phyloP scores from a whole-genome alignment of 2,888 invertebrate genomes.

The Lydus trimaculatus region DNA sequence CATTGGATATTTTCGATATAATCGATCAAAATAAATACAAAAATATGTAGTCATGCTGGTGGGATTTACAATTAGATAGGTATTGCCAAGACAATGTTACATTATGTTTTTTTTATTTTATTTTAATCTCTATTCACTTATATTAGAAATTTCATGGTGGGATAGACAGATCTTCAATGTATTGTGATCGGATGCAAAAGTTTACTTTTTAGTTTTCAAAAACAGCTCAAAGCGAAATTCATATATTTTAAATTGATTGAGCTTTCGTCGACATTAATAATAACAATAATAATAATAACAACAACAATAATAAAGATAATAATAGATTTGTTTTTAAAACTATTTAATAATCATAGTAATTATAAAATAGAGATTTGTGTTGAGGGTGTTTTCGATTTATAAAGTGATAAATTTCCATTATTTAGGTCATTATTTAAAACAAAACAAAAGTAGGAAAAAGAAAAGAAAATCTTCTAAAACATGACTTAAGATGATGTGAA shows the following conservation, averaged over 20 bases:
- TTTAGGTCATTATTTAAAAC: neutral
- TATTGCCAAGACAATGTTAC: neutral
- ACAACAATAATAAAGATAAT: neutral
- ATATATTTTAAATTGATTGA: neutral
- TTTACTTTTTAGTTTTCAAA: neutral
- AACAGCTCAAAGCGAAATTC: neutral
- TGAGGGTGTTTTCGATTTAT: slow-evolving; percentile 4
- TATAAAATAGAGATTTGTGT: slow-evolving; percentile 2
- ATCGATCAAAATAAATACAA: too few relatives aligned
- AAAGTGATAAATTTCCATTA: neutral
- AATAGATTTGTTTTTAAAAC: neutral
- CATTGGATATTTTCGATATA: too few relatives aligned
- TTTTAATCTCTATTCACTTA: neutral
- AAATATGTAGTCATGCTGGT: neutral
- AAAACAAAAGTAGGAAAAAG: neutral
- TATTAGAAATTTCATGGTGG: neutral
- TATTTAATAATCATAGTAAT: slow-evolving; percentile 4
- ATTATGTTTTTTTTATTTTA: neutral
- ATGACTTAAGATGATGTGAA: neutral
- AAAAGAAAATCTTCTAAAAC: neutral
- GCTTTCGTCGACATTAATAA: slow-evolving; percentile 3
- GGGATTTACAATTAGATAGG: neutral
- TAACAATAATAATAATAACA: neutral
- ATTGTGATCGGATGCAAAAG: neutral
- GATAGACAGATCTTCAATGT: neutral